Percentiles rank a stretch among this genome's conserved stretches.
Evolutionary conservation across 2,113 vertebrate genomes (phyloP).

Genomic region (Cairina moschata): DNA sequence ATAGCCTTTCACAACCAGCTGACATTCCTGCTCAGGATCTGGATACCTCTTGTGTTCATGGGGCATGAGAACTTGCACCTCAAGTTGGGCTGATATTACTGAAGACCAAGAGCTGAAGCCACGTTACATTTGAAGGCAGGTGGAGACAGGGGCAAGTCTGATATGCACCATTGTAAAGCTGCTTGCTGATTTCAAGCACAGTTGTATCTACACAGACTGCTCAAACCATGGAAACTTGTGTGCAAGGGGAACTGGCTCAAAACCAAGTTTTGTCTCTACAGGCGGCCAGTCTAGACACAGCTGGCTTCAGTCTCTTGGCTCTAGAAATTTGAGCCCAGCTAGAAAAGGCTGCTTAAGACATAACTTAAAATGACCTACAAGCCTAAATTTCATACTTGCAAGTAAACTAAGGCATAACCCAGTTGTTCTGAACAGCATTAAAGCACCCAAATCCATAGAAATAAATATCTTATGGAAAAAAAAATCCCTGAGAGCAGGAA

Average conservation of each 20-base stretch:
- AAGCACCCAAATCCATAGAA: background rate
- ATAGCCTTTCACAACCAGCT: background rate
- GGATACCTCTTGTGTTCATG: background rate
- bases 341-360: background rate
- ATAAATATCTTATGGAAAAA: background rate
- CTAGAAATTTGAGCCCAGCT: background rate
- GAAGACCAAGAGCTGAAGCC: background rate
- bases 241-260: background rate
- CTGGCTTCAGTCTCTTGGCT: background rate
- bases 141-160: background rate
- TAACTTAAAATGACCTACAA: background rate
- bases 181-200: background rate
- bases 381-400: background rate
- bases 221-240: background rate
- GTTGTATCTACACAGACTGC: background rate
- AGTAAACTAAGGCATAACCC: background rate
- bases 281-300: background rate
- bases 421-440: background rate
- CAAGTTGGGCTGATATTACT: background rate
- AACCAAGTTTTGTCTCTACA: background rate
- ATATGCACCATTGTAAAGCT: fast-evolving
- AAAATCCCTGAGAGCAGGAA: background rate
- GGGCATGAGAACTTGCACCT: background rate
- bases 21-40: background rate
- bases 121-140: background rate